Base-by-base conservation (phyloP, 2,888 invertebrate species). In the Melanchra persicariae region DNA sequence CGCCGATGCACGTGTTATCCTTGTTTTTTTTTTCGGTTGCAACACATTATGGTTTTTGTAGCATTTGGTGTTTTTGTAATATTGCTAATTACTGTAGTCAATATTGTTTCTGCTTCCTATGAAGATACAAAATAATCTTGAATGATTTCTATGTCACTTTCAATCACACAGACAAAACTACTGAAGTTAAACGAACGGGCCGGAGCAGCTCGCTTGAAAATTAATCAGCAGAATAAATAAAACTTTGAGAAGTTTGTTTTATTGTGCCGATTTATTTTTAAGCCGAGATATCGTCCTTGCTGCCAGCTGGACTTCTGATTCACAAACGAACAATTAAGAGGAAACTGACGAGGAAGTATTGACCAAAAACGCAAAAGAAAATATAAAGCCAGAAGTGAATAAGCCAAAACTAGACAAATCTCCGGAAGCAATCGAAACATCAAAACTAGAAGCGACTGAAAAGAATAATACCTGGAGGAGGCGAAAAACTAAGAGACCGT, bases 101-200 rank as follows among this genome's bases (percentile, higher is more conserved):
- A 7, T 8, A 45, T 45, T 45, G 2, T 74, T 22, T 49, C 5
- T 19, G 5, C 17, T 40, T 34, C 55, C 6, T 51, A 55, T 57
- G 15, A 19, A 49, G 9, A 10, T 12, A 9, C 4, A 54, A 34
- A 30, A n/a, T n/a, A 12, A 37, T 51, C 5, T 37, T 72, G 1
- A 40, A 49, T n/a, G 0, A 45, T 64, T 45, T 40, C 30, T 60
- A 69, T 61, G 30, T 22, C 9, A 22, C 43, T 58, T 64, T 70
- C 8, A 30, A 64, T 49, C 24, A 55, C 49, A 57, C 72, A 79
- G 79, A 62, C 68, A 10, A 59, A 79, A n/a, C 61, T 79, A 0
- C 57, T 79, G 40, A 79, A 68, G 61, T 52, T 82, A 47, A 79
- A 79, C 17, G 83, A 73, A 52, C 61, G 79, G 10, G 79, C 79